phyloP scores from a whole-genome alignment of 2,888 invertebrate species.

The Torymus aiolomorphi region DNA sequence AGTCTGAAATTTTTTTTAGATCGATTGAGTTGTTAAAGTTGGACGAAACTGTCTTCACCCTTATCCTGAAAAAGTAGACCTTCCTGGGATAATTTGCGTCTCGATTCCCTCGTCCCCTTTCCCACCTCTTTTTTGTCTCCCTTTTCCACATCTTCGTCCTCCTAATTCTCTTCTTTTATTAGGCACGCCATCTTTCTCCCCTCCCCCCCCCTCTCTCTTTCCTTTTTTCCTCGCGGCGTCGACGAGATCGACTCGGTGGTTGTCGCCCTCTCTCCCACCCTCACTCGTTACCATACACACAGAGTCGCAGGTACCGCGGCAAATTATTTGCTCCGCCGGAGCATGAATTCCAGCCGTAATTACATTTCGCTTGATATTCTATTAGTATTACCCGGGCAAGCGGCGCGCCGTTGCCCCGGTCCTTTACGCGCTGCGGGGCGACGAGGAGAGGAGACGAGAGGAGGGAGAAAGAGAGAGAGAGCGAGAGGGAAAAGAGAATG shows the following conservation, averaged over 20 bases:
- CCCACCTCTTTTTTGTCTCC: conserved; percentile 49
- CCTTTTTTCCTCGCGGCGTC: conserved; percentile 51
- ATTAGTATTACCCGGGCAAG: conserved; percentile 71
- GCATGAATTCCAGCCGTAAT: conserved; percentile 75
- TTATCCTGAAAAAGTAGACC: conserved; percentile 14
- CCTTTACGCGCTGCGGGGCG: conserved; percentile 28
- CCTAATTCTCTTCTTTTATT: conserved; percentile 54
- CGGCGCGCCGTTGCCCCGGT: conserved; percentile 60
- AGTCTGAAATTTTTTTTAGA: background rate
- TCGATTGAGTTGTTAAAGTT: conserved; percentile 48
- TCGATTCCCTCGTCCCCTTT: conserved; percentile 60
- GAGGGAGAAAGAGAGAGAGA: background rate
- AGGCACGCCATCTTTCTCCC: conserved; percentile 51
- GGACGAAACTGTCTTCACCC: background rate
- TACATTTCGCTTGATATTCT: conserved; percentile 75
- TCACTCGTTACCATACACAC: conserved; percentile 48
- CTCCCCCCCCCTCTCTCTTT: conserved; percentile 41
- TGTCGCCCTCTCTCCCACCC: conserved; percentile 43
- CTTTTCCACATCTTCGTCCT: conserved; percentile 36
- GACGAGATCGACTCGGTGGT: conserved; percentile 39
- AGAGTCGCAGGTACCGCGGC: conserved; percentile 63
- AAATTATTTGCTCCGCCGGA: conserved; percentile 75
- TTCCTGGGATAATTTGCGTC: conserved; percentile 53
- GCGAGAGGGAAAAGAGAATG: conserved; percentile 18
- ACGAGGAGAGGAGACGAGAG: conserved; percentile 3